Conservation (phyloP, 1,140 invertebrate species). For the Amphibalanus amphitrite region DNA sequence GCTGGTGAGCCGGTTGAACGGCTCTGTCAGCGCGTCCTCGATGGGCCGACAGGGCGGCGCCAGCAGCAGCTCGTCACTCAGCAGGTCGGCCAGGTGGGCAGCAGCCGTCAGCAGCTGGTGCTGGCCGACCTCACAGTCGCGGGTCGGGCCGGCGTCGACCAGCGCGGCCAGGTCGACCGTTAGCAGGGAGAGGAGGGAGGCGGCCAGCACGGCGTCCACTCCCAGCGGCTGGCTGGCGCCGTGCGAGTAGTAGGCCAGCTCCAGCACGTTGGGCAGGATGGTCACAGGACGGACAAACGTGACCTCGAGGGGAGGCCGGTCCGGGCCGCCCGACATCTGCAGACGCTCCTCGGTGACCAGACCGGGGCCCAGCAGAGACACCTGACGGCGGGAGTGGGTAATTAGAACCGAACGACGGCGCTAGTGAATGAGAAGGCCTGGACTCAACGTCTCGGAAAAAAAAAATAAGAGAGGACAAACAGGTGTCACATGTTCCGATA, state of each 20-base stretch:
- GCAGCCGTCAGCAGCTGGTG: conserved; percentile 34
- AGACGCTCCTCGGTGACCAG: conserved; percentile 33
- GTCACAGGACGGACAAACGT: conserved; percentile 41
- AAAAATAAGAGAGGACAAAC: too few species aligned
- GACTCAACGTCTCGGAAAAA: too few species aligned
- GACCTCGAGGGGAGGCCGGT: conserved; percentile 27
- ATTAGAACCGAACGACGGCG: too few species aligned
- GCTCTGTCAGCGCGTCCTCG: too few species aligned
- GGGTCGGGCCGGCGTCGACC: conserved; percentile 24
- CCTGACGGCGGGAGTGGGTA: conserved; percentile 29
- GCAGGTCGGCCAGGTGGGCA: conserved; percentile 25
- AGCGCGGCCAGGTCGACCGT: conserved; percentile 34
- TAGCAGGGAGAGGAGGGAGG: conserved; percentile 33
- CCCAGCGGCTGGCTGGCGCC: conserved; percentile 53
- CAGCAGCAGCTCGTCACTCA: conserved; percentile 6
- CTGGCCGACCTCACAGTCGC: conserved; percentile 23
- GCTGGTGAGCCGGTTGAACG: too few species aligned
- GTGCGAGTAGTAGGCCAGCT: conserved; percentile 74
- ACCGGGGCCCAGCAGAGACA: conserved; percentile 43
- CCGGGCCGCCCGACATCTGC: conserved; percentile 32
- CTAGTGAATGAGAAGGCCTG: too few species aligned
- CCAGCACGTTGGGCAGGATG: conserved; percentile 56
- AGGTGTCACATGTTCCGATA: too few species aligned
- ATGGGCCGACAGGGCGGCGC: too few species aligned
- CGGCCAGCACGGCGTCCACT: conserved; percentile 53